phyloP scores from a whole-genome alignment of 2,113 vertebrate genomes.

The Furnarius figulus region DNA sequence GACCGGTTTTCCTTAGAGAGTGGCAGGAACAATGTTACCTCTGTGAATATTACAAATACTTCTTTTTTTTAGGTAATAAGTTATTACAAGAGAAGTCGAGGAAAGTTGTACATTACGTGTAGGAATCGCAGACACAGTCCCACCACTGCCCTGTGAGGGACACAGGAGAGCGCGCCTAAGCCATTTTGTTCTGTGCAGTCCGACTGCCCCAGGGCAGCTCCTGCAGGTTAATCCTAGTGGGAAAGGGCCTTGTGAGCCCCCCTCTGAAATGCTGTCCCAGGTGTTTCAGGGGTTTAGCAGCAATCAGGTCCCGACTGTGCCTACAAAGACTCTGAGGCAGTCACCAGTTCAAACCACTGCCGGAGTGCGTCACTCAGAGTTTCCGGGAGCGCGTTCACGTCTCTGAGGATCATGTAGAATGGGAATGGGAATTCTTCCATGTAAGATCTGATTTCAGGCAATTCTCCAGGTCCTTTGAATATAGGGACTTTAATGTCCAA shows the following conservation, averaged over 20 bases:
- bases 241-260: not conserved
- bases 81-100: constrained; percentile 36
- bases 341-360: constrained; percentile 98
- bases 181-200: not conserved
- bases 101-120: not conserved
- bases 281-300: not conserved
- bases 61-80: constrained; percentile 9
- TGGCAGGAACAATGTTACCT: not conserved
- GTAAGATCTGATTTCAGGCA: constrained; percentile 95
- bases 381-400: constrained; percentile 91
- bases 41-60: not conserved
- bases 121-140: not conserved
- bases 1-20: constrained; percentile 17
- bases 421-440: constrained; percentile 99
- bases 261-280: not conserved
- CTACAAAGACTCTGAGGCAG: constrained; percentile 75
- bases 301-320: not conserved
- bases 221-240: not conserved
- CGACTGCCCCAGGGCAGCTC: not conserved
- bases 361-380: constrained; percentile 94
- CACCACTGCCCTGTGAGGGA: constrained; percentile 17
- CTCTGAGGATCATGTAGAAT: constrained; percentile 93
- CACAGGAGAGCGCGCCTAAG: not conserved
- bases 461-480: constrained; percentile 89
- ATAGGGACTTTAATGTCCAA: constrained; percentile 98